Evolutionary conservation across 1,140 invertebrate species (phyloP).

Genomic region (Anastatus disparis): DNA sequence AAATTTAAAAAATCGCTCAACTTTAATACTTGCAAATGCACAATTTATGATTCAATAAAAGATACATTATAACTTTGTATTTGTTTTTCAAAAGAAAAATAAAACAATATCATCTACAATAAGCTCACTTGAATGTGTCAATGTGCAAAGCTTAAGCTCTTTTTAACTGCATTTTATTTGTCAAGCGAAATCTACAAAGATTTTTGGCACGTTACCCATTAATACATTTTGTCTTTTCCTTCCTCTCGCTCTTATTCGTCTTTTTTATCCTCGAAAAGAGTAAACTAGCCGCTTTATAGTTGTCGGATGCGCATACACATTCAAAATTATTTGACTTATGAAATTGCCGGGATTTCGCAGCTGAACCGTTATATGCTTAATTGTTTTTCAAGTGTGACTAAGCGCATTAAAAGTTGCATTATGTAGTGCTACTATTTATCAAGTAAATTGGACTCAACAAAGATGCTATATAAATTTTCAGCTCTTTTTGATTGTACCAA

Average conservation of each 20-base stretch:
- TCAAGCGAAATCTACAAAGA: not conserved
- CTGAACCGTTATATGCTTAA: not conserved
- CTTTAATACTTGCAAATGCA: too few relatives aligned
- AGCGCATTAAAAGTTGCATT: not conserved
- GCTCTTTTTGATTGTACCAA: too few relatives aligned
- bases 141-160: too few relatives aligned
- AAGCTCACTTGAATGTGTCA: too few relatives aligned
- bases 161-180: not conserved
- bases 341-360: not conserved
- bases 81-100: not conserved
- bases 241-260: too few relatives aligned
- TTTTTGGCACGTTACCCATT: constrained; percentile 14
- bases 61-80: constrained; percentile 15
- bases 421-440: not conserved
- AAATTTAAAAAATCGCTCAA: too few relatives aligned
- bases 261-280: too few relatives aligned
- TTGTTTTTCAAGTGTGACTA: not conserved
- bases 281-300: constrained; percentile 5
- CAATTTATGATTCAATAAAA: not conserved
- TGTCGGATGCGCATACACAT: not conserved
- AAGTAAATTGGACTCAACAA: not conserved
- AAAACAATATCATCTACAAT: too few relatives aligned
- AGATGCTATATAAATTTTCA: not conserved
- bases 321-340: constrained; percentile 18
- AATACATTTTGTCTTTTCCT: not conserved